Percentiles rank a stretch among this genome's conserved stretches.
These are phyloP conservation scores for Aspiorhynchus laticeps DNA, from an alignment of 2,113 vertebrate species.

Conservation along the genomic window DNA sequence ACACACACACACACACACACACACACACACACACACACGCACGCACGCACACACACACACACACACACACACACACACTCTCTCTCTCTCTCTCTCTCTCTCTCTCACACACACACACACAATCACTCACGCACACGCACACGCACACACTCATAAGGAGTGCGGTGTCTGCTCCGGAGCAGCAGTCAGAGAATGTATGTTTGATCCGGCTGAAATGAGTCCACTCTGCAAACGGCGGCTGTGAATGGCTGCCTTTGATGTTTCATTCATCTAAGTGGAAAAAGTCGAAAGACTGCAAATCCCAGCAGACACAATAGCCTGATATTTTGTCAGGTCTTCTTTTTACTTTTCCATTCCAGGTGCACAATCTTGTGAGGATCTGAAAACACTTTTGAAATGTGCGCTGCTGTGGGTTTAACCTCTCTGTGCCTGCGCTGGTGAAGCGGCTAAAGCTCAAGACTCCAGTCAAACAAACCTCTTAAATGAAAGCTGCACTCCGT, in stretches of 20 bases:
- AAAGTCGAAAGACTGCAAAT: background rate
- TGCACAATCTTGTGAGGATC: background rate
- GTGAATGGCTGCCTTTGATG: slow-evolving; percentile 10
- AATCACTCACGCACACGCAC: too few species aligned
- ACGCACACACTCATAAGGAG: too few species aligned
- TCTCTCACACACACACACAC: too few species aligned
- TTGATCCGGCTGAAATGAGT: slow-evolving; percentile 7
- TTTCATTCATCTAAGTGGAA: slow-evolving; percentile 19
- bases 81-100: too few species aligned
- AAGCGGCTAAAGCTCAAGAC: background rate
- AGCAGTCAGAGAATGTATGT: background rate
- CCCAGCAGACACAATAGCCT: slow-evolving; percentile 6
- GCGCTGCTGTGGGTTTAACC: background rate
- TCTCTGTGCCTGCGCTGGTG: background rate
- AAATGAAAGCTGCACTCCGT: background rate
- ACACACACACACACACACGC: too few species aligned
- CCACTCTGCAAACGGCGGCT: background rate
- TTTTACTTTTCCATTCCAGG: background rate
- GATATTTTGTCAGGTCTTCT: slow-evolving; percentile 25
- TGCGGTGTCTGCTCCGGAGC: background rate
- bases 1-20: slow-evolving; percentile 6
- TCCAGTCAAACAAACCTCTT: background rate
- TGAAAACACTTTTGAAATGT: background rate
- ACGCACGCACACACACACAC: too few species aligned
- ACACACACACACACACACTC: too few species aligned